Evolutionary conservation across 2,888 invertebrate species (phyloP).

Genomic region (Drosophila maculinotata): DNA sequence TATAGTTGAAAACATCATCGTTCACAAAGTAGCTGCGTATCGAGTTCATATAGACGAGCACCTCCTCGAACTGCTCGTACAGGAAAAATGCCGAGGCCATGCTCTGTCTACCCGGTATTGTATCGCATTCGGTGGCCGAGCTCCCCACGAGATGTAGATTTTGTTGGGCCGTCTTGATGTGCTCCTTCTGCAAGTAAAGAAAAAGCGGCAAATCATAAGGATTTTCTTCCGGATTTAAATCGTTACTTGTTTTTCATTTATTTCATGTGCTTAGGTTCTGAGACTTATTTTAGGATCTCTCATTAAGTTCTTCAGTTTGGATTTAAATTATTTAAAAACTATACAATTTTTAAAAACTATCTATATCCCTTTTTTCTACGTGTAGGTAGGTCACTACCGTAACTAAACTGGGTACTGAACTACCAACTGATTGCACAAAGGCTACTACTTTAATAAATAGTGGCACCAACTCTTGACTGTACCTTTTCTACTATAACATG

Average conservation of each 20-base stretch:
- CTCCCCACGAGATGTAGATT: constrained; percentile 98
- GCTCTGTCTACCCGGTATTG: constrained; percentile 98
- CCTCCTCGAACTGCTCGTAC: constrained; percentile 97
- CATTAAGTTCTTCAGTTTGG: too few species aligned
- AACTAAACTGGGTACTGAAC: too few species aligned
- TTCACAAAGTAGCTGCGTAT: constrained; percentile 98
- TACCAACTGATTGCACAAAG: too few species aligned
- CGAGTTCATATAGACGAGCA: constrained; percentile 97
- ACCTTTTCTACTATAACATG: too few species aligned
- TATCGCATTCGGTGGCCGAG: constrained; percentile 98
- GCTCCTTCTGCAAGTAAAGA: constrained; percentile 92
- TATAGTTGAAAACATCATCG: constrained; percentile 95
- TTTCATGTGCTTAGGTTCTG: too few species aligned
- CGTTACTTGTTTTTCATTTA: too few species aligned
- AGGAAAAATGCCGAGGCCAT: constrained; percentile 99
- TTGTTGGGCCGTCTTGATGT: constrained; percentile 97
- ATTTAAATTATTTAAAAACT: too few species aligned
- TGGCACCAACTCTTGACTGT: neutral
- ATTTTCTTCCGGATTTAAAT: too few species aligned
- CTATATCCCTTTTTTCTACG: too few species aligned
- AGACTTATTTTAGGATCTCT: too few species aligned
- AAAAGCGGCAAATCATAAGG: neutral
- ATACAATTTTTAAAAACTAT: too few species aligned
- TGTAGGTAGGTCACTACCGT: too few species aligned
- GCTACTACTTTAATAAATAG: neutral